Base-by-base conservation (phyloP, 2,797 vertebrate species). In the Spea hammondii region DNA sequence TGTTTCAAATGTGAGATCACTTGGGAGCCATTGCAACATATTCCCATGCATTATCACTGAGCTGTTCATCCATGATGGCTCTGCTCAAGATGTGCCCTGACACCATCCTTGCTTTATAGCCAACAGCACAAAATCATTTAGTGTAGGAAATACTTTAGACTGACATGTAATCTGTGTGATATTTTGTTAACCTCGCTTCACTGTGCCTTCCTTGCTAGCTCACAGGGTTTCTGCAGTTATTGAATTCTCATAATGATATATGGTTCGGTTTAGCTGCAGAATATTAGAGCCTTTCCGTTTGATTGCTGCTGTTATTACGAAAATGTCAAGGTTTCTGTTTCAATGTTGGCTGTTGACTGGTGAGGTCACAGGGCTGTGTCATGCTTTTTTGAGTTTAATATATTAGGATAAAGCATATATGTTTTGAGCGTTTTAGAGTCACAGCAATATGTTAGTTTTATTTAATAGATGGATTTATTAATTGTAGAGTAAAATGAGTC, bases 191-290 rank as follows among this genome's bases (percentile, higher is more conserved):
- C 74, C 79, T 76, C 59, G 53, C 71, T 46, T 67, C 45, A 57
- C 62, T 54, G 53, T 72, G 69, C 47, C 48, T 60, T 55, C 13
- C 51, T 76, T 71, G 74, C 68, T 72, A 47, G 53, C 76, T 51
- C 53, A 62, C 79, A 67, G 51, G 14, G 62, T 46, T 70, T 72
- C 62, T 60, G 32, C 69, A 60, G 9, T 45, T 81, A 76, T 76
- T 81, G 62, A 64, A 60, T 72, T 81, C 60, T 81, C 48, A 72
- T 66, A 60, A 72, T 81, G 79, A 81, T 81, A 17, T 81, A 81
- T 81, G 74, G 74, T 12, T 55, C 69, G 66, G 69, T 70, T 81
- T 76, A 72, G 74, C 62, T 81, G 69, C 4, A 47, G 57, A 72
- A 72, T 80, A 75, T 66, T 71, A 76, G 66, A 76, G 76, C 68